phyloP scores from a whole-genome alignment of 1,140 invertebrate genomes.

The Drosophila triauraria region DNA sequence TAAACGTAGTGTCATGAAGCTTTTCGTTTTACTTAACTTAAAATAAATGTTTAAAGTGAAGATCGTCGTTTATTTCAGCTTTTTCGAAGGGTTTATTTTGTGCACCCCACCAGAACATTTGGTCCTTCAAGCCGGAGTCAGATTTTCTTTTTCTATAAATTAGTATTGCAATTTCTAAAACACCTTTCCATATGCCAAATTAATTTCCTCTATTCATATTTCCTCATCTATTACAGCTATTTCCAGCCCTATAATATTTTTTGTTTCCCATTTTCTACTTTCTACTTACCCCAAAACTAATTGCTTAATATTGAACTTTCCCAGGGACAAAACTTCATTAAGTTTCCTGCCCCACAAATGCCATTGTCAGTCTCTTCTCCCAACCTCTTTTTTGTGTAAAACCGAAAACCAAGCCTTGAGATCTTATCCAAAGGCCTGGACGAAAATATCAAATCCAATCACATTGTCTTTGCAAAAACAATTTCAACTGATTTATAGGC shows the following conservation, averaged over 20 bases:
- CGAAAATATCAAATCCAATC: conserved; percentile 62
- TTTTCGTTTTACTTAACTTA: no score
- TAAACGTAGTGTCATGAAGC: no score
- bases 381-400: conserved; percentile 8
- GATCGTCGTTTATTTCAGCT: no score
- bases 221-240: no score
- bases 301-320: conserved; percentile 20
- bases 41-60: no score
- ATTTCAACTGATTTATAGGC: conserved; percentile 67
- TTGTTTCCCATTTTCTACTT: not conserved
- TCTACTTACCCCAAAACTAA: not conserved
- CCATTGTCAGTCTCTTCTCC: conserved; percentile 8
- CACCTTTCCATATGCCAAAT: not conserved
- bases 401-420: conserved; percentile 40
- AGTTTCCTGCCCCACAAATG: conserved; percentile 17
- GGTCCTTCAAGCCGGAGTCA: no score
- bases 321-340: conserved; percentile 27
- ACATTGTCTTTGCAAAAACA: conserved; percentile 60
- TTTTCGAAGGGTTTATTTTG: no score
- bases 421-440: conserved; percentile 46
- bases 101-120: no score
- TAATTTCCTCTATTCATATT: not conserved
- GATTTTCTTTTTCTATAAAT: not conserved
- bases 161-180: not conserved
- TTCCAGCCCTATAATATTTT: not conserved